Base-by-base conservation (phyloP, 2,888 invertebrate species). In the Scelioninae gen. 1 region DNA sequence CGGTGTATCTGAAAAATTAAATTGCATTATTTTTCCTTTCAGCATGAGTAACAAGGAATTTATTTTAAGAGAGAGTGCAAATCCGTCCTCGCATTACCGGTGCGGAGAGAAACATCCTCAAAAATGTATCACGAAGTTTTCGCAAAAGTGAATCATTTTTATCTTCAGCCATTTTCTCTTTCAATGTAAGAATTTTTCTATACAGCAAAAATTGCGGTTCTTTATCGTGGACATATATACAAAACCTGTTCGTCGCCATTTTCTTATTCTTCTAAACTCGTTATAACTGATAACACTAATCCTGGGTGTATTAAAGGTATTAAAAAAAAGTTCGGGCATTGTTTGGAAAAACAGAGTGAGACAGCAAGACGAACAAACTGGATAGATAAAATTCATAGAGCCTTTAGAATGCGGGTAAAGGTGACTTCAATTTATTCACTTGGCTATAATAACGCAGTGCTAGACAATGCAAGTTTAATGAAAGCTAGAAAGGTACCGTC, bases 1-100 rank as follows among this genome's bases (percentile, higher is more conserved):
- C 62, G 98, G 98, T 66, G 97, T 96, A 93, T 98, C 98, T 98
- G 94, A n/a, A n/a, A n/a, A n/a, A n/a, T n/a, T n/a, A n/a, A n/a
- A n/a, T n/a, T n/a, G n/a, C n/a, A n/a, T n/a, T n/a, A n/a, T n/a
- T n/a, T n/a, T 55, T 32, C n/a, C 31, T 23, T 43, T 4, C 55
- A 23, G 56, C 23, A 45, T 49, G 65, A 79, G 55, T 55, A 74
- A 74, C 74, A 74, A 68, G 68, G 34, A 68, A 80, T 80, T 68
- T 68, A 74, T 80, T 68, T 74, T 66, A 68, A 68, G 68, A 45
- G 38, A 49, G 38, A 55, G 53, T 47, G 60, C 60, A 74, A 71
- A 78, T 71, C 65, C 69, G 55, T 40, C 45, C 34, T 13, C 29
- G 51, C 66, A 34, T 56, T n/a, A n/a, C n/a, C n/a, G n/a, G n/a